Percentiles rank a stretch among this genome's conserved stretches.
phyloP scores from a whole-genome alignment of 2,888 invertebrate genomes.

The Oegoconia quadripuncta region DNA sequence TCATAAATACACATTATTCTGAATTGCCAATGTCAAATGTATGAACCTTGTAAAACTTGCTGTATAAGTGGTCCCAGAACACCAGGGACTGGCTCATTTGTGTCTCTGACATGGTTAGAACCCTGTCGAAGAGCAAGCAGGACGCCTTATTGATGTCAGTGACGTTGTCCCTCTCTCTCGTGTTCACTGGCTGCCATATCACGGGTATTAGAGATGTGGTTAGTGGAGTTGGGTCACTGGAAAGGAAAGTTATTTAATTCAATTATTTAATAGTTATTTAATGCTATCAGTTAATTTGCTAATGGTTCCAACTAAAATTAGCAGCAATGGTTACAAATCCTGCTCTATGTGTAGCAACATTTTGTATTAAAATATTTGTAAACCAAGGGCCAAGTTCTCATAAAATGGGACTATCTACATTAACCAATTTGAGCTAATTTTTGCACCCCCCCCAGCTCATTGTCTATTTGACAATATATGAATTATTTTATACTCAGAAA shows the following conservation, averaged over 20 bases:
- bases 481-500: no score
- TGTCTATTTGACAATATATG: no score
- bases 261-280: neutral
- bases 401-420: no score
- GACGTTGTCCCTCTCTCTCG: conserved; percentile 17
- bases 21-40: conserved; percentile 5
- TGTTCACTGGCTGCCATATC: conserved; percentile 51
- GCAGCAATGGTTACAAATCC: no score
- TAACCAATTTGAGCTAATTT: no score
- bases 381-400: no score
- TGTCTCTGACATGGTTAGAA: conserved; percentile 28
- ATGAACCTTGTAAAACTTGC: conserved; percentile 44
- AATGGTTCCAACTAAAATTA: no score
- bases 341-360: no score
- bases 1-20: conserved; percentile 16
- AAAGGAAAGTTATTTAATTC: conserved; percentile 8
- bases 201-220: conserved; percentile 46
- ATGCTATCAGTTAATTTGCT: no score
- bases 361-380: no score
- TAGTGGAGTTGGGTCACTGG: conserved; percentile 67
- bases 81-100: conserved; percentile 34
- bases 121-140: conserved; percentile 34
- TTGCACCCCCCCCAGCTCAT: no score
- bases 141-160: conserved; percentile 33
- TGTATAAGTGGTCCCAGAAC: conserved; percentile 62